A percentile compares a stretch with the other conserved stretches of the same genome.
These are phyloP conservation scores for Penaeus indicus DNA, from an alignment of 1,140 invertebrate species.

Conservation along the genomic window DNA sequence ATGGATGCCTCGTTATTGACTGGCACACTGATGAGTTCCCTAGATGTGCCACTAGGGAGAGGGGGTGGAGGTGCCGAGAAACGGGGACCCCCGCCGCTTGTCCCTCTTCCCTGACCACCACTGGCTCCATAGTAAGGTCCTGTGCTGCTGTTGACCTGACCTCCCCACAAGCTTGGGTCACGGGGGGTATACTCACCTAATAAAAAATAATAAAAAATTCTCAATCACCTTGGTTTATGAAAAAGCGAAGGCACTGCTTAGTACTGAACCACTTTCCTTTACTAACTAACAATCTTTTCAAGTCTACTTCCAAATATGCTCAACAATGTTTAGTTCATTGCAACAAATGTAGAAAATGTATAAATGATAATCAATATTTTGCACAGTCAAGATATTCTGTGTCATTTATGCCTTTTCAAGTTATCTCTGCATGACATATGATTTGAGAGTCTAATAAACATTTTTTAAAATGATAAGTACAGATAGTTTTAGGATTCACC, in stretches of 20 bases:
- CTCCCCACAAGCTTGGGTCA: constrained; percentile 63
- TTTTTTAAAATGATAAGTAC: too few relatives aligned
- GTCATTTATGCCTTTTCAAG: too few relatives aligned
- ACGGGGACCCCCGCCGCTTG: constrained; percentile 31
- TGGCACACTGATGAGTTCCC: constrained; percentile 62
- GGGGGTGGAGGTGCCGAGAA: constrained; percentile 69
- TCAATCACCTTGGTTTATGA: background rate
- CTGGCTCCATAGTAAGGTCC: constrained; percentile 49
- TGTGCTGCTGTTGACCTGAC: constrained; percentile 11
- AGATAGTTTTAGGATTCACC: too few relatives aligned
- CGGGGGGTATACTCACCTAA: constrained; percentile 64
- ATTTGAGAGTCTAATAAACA: too few relatives aligned
- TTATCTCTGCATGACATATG: too few relatives aligned
- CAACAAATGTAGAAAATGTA: too few relatives aligned
- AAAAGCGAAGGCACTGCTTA: too few relatives aligned
- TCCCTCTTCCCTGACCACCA: constrained; percentile 44
- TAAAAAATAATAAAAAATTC: background rate
- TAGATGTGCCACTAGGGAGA: constrained; percentile 66
- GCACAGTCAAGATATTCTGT: too few relatives aligned
- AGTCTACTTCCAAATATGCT: background rate
- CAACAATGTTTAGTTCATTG: too few relatives aligned
- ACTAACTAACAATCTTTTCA: too few relatives aligned
- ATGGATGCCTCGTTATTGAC: constrained; percentile 63
- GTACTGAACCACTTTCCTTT: too few relatives aligned
- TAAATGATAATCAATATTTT: too few relatives aligned